Evolutionary conservation across 2,888 invertebrate species (phyloP).

Genomic region (Lithophane socia): DNA sequence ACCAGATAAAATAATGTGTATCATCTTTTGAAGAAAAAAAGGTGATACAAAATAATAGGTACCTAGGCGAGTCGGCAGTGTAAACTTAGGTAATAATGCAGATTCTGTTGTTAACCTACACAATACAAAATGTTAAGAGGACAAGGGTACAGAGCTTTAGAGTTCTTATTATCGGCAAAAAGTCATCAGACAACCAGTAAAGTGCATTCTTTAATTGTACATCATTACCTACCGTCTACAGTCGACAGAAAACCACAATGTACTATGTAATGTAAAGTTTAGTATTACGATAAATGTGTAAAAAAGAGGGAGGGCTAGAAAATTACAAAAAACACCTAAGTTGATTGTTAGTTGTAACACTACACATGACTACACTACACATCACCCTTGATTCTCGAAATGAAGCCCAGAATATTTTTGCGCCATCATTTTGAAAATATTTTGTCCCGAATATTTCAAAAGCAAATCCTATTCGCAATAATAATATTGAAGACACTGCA

Average conservation of each 20-base stretch:
- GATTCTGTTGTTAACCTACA: not conserved
- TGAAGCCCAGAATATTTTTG: not conserved
- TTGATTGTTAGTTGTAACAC: not conserved
- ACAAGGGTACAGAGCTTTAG: constrained; percentile 25
- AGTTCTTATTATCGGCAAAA: constrained; percentile 15
- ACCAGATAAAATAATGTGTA: not conserved
- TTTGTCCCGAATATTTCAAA: constrained; percentile 12
- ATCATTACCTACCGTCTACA: not conserved
- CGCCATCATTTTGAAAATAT: constrained; percentile 3
- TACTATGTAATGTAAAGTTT: too few species aligned
- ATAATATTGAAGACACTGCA: constrained; percentile 24
- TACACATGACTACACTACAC: too few species aligned
- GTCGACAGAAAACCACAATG: not conserved
- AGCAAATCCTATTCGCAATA: constrained; percentile 45
- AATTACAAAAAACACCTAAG: not conserved
- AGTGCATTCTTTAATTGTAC: constrained; percentile 4
- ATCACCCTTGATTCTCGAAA: not conserved
- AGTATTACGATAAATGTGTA: not conserved
- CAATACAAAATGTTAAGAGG: constrained; percentile 42
- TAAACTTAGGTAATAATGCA: not conserved
- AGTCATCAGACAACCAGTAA: constrained; percentile 20
- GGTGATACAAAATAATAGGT: not conserved
- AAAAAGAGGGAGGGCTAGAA: not conserved
- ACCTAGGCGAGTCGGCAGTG: not conserved
- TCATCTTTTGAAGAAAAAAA: constrained; percentile 1